Base-by-base conservation (phyloP, 2,888 invertebrate genomes). In the Rhingia rostrata region DNA sequence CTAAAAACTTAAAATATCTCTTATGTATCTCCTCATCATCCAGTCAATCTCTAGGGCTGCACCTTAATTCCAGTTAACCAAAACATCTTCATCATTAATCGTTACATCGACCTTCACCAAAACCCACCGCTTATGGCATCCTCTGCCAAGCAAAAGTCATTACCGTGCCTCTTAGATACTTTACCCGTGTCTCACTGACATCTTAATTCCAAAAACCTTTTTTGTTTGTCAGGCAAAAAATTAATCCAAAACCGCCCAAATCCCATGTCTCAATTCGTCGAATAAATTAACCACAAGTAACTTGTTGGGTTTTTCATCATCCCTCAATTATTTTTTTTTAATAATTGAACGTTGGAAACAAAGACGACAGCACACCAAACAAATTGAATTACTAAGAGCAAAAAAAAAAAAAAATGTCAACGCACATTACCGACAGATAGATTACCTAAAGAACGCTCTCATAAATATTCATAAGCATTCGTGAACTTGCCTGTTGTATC, bases 391-490 rank as follows among this genome's bases (percentile, higher is more conserved):
- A 60, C 53, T 14, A 39, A 41, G 2, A 22, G 22, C 22, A 2
- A 22, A 22, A 2, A 22, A 22, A 2, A 22, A 22, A 22, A 22
- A 22, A 22, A 60, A 53, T 77, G 72, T 77, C 77, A 82, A 75
- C 77, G 72, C 66, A 82, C 70, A 82, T 61, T 66, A 61, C 70
- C 64, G 7, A n/a, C 60, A 10, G 22, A 67, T 61, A 60, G 60
- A 81, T 70, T 74, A 70, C 72, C 37, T 53, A 47, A 61, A 47
- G 49, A 72, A 77, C 58, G 49, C 54, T 54, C 77, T 72, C 72
- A 82, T 82, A 82, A 82, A 82, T 82, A 82, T 82, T 82, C 66
- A 82, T 77, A 70, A 77, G 49, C 47, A 30, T 30, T 63, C 35
- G 53, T 14, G 12, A 35, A 67, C 54, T 45, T 41, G 30, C 22